Percentiles rank a stretch among this genome's conserved stretches.
Evolutionary conservation across 2,797 vertebrate species (phyloP).

Genomic region (Pangasius djambal): DNA sequence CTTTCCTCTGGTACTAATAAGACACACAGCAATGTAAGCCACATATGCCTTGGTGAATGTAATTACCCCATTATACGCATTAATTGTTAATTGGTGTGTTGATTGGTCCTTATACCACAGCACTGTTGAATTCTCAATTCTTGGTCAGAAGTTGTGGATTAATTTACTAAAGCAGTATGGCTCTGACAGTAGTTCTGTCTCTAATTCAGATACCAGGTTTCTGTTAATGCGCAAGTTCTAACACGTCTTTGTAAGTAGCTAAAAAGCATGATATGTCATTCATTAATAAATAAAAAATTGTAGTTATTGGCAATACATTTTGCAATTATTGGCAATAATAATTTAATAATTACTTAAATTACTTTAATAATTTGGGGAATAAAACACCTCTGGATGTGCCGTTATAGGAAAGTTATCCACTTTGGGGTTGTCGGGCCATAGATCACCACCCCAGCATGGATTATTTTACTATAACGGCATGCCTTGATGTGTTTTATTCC

Average conservation of each 20-base stretch:
- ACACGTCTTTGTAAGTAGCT: background rate
- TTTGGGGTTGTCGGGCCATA: background rate
- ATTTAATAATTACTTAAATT: background rate
- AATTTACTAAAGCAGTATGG: background rate
- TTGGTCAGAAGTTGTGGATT: background rate
- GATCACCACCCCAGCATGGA: background rate
- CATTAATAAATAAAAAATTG: background rate
- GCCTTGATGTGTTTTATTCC: background rate
- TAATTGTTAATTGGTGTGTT: conserved; percentile 1
- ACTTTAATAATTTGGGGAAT: background rate
- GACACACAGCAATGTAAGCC: background rate
- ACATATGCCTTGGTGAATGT: conserved; percentile 4
- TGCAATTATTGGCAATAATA: background rate
- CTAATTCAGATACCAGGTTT: too few species aligned
- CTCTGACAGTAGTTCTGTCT: background rate
- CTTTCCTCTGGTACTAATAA: conserved; percentile 16
- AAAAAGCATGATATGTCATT: background rate
- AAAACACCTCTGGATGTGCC: background rate
- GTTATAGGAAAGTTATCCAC: background rate
- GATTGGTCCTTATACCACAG: background rate
- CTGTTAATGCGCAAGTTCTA: background rate
- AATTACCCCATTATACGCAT: background rate
- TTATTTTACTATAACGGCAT: background rate
- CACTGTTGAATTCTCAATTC: background rate
- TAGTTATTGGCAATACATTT: background rate